These are phyloP conservation scores for Arizona elegans DNA, from an alignment of 2,113 vertebrate species.

Conservation along the genomic window DNA sequence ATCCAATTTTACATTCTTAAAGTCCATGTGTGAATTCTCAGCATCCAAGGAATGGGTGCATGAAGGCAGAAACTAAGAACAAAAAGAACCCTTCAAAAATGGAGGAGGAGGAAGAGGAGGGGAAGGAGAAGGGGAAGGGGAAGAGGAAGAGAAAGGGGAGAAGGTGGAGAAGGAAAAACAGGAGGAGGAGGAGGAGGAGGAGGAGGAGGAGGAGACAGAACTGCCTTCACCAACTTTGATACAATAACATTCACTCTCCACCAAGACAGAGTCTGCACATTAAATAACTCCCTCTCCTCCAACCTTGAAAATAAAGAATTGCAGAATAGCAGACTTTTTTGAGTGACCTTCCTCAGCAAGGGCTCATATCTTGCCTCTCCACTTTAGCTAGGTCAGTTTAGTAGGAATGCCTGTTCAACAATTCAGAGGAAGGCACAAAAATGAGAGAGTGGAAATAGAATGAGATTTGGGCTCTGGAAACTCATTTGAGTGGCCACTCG, in stretches of 20 bases:
- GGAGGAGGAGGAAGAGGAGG: not conserved
- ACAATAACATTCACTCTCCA: not conserved
- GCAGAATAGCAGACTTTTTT: not conserved
- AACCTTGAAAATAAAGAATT: not conserved
- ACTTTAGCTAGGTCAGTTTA: not conserved
- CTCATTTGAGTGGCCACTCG: not conserved
- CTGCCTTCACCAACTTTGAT: not conserved
- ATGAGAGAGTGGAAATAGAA: not conserved
- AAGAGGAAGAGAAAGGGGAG: not conserved
- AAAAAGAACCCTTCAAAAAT: not conserved
- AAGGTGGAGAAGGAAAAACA: rapidly evolving
- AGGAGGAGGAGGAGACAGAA: too few relatives aligned
- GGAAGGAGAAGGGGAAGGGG: not conserved
- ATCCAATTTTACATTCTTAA: not conserved
- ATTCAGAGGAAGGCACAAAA: not conserved
- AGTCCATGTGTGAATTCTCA: not conserved
- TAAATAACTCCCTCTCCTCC: slow-evolving; percentile 10
- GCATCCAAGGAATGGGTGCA: not conserved
- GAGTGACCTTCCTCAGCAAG: not conserved
- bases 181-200: rapidly evolving
- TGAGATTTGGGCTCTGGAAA: not conserved
- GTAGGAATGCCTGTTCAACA: not conserved
- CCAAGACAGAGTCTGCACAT: not conserved
- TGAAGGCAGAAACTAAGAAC: not conserved
- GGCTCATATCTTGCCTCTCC: not conserved